phyloP scores from a whole-genome alignment of 2,888 invertebrate species.

The Arge pagana region DNA sequence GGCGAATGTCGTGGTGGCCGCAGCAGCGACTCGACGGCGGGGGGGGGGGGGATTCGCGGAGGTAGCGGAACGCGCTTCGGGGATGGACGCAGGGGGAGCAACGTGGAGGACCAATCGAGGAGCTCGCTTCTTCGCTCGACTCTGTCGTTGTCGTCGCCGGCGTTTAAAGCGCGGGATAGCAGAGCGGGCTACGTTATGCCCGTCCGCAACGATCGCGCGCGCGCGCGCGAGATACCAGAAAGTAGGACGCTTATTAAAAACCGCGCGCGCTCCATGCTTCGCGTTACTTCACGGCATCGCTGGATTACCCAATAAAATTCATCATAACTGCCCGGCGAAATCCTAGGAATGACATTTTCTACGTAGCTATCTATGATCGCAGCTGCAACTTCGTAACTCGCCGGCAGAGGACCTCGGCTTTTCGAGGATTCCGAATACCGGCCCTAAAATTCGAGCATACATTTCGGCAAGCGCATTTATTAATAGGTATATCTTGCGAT shows the following conservation, averaged over 20 bases:
- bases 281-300: conserved; percentile 36
- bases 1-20: conserved; percentile 31
- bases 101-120: conserved; percentile 18
- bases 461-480: too few species aligned
- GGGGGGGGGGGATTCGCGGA: conserved; percentile 4
- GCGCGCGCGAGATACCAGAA: conserved; percentile 46
- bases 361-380: conserved; percentile 26
- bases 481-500: neutral
- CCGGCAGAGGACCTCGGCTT: conserved; percentile 17
- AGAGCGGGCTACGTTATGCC: conserved; percentile 26
- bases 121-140: conserved; percentile 17
- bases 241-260: conserved; percentile 59
- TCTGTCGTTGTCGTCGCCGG: conserved; percentile 13
- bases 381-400: conserved; percentile 29
- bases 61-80: conserved; percentile 9
- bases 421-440: too few species aligned
- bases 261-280: conserved; percentile 38
- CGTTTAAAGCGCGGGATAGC: conserved; percentile 3
- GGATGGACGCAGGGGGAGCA: neutral
- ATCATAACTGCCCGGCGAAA: conserved; percentile 51
- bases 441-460: too few species aligned
- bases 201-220: conserved; percentile 21
- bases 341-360: conserved; percentile 29
- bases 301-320: conserved; percentile 56
- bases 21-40: neutral